phyloP scores from a whole-genome alignment of 2,113 vertebrate genomes.

The Marmota monax region DNA sequence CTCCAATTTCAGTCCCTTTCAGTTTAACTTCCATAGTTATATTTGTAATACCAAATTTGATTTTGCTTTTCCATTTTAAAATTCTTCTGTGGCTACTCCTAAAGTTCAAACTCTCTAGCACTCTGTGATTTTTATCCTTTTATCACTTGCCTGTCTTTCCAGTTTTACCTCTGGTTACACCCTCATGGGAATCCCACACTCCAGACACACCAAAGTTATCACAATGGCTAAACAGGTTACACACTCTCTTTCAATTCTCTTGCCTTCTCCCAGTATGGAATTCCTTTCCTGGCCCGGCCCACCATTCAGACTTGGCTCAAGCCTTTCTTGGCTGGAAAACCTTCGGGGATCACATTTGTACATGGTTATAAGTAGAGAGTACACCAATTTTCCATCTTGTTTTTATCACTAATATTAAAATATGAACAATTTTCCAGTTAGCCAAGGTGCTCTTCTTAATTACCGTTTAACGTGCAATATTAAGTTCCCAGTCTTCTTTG shows the following conservation, averaged over 20 bases:
- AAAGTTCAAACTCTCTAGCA: conserved; percentile 48
- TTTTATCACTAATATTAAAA: conserved; percentile 61
- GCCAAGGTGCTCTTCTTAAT: conserved; percentile 44
- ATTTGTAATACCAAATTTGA: conserved; percentile 24
- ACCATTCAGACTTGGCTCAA: background rate
- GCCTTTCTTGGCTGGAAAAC: background rate
- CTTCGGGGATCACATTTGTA: background rate
- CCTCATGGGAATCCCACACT: conserved; percentile 47
- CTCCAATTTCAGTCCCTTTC: background rate
- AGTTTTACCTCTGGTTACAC: conserved; percentile 66
- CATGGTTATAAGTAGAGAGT: background rate
- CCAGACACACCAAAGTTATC: background rate
- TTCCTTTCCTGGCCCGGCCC: background rate
- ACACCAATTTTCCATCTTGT: conserved; percentile 34
- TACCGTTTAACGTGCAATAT: background rate
- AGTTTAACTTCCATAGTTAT: background rate
- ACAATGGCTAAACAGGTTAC: conserved; percentile 19
- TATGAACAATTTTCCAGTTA: conserved; percentile 40
- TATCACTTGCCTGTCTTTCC: conserved; percentile 63
- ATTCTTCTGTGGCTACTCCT: background rate
- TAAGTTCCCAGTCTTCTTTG: conserved; percentile 22
- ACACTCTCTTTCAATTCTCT: background rate
- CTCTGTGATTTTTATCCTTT: conserved; percentile 26
- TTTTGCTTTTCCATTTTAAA: conserved; percentile 34
- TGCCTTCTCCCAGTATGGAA: background rate